phyloP scores from a whole-genome alignment of 35 echinoderm and acorn worm species.

The Anneissia japonica region DNA sequence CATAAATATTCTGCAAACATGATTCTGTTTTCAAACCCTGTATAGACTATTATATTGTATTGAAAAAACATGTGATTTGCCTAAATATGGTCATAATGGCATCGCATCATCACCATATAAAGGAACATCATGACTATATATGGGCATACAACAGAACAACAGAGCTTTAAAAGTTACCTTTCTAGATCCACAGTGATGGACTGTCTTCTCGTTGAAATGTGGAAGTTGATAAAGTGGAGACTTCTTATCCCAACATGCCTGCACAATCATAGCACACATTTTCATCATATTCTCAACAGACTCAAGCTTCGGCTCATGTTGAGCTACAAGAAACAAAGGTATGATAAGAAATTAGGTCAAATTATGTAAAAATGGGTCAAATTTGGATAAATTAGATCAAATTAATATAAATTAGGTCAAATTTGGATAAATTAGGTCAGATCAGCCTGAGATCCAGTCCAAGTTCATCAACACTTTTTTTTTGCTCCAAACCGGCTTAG shows the following conservation, averaged over 20 bases:
- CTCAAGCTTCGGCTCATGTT: slow-evolving; percentile 53
- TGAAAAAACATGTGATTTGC: neutral
- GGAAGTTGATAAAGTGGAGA: slow-evolving; percentile 62
- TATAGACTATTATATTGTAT: neutral
- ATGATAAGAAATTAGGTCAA: too few species aligned
- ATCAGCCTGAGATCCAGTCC: too few species aligned
- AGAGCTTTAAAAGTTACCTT: too few species aligned
- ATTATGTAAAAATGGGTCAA: too few species aligned
- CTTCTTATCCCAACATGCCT: slow-evolving; percentile 59
- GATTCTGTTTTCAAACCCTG: neutral
- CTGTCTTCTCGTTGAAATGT: slow-evolving; percentile 80
- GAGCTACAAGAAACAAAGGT: neutral
- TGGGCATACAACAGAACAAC: neutral
- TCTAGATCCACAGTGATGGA: slow-evolving; percentile 64
- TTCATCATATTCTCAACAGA: slow-evolving; percentile 87
- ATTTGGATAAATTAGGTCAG: too few species aligned
- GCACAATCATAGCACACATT: slow-evolving; percentile 76
- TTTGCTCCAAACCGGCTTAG: too few species aligned
- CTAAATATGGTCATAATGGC: neutral
- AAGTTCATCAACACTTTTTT: too few species aligned
- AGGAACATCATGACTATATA: too few species aligned
- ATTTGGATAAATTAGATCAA: too few species aligned
- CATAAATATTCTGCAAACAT: too few species aligned
- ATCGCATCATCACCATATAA: neutral
- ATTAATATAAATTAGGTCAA: too few species aligned